phyloP scores from a whole-genome alignment of 2,888 invertebrate species.

The Nephrotoma appendiculata region DNA sequence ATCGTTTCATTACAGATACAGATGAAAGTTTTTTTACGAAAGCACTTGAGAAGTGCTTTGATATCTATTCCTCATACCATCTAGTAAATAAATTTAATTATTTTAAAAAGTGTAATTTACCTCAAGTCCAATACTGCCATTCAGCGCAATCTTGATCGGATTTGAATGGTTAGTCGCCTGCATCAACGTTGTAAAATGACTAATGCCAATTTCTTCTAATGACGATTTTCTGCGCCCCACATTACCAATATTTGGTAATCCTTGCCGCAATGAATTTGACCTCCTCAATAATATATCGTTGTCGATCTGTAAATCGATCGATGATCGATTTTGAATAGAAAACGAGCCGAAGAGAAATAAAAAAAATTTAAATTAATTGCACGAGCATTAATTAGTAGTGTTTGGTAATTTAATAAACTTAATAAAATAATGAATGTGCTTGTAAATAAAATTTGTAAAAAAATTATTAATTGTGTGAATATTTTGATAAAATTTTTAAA shows the following conservation, averaged over 20 bases:
- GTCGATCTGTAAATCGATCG: conserved; percentile 33
- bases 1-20: too few relatives aligned
- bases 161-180: conserved; percentile 52
- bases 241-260: conserved; percentile 48
- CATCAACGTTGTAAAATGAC: conserved; percentile 56
- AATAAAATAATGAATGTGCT: neutral
- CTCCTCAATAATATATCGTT: conserved; percentile 72
- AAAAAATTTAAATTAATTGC: neutral
- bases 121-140: conserved; percentile 74
- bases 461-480: neutral
- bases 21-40: too few relatives aligned
- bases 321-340: neutral
- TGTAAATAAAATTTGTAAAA: neutral
- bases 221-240: conserved; percentile 60
- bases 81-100: neutral
- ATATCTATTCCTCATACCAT: too few relatives aligned
- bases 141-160: conserved; percentile 72
- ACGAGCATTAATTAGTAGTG: neutral
- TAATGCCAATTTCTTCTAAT: conserved; percentile 71
- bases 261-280: conserved; percentile 73
- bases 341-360: neutral
- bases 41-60: too few relatives aligned
- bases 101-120: conserved; percentile 14
- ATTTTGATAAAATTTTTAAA: neutral
- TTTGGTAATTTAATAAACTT: neutral